These are phyloP conservation scores for Platyrinchus mystaceus DNA, from an alignment of 2,797 vertebrate species.

Conservation along the genomic window DNA sequence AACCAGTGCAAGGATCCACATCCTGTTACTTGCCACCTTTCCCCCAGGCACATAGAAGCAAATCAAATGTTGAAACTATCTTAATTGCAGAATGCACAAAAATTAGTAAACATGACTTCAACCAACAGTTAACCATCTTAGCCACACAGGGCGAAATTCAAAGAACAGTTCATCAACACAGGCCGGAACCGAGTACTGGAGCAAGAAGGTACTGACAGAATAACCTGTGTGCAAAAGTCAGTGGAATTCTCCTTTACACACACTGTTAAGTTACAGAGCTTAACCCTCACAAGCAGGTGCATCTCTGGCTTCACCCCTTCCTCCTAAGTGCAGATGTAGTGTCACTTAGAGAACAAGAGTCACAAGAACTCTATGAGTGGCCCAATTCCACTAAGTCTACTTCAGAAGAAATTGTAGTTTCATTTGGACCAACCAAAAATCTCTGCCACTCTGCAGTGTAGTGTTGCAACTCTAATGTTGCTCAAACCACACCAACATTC, in stretches of 20 bases:
- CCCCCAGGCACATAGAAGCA: not conserved
- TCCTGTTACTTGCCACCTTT: not conserved
- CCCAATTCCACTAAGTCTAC: not conserved
- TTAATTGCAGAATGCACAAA: not conserved
- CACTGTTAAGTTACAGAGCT: not conserved
- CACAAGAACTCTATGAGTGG: not conserved
- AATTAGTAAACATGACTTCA: not conserved
- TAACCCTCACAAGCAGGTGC: accelerated
- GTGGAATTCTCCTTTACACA: not conserved
- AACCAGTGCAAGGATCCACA: not conserved
- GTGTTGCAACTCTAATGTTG: not conserved
- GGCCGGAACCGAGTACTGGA: not conserved
- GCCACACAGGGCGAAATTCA: not conserved
- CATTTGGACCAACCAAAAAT: not conserved
- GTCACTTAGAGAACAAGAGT: not conserved
- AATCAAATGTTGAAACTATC: not conserved
- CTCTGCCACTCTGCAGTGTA: not conserved
- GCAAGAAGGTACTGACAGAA: not conserved
- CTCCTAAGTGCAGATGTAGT: not conserved
- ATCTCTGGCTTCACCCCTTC: not conserved
- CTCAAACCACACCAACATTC: not conserved
- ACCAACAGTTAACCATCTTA: not conserved
- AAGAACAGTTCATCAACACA: not conserved
- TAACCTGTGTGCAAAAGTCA: not conserved
- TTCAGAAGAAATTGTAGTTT: not conserved